Percentiles rank a stretch among this genome's conserved stretches.
Evolutionary conservation across 2,113 vertebrate species (phyloP).

Genomic region (Rhinoptilus africanus): DNA sequence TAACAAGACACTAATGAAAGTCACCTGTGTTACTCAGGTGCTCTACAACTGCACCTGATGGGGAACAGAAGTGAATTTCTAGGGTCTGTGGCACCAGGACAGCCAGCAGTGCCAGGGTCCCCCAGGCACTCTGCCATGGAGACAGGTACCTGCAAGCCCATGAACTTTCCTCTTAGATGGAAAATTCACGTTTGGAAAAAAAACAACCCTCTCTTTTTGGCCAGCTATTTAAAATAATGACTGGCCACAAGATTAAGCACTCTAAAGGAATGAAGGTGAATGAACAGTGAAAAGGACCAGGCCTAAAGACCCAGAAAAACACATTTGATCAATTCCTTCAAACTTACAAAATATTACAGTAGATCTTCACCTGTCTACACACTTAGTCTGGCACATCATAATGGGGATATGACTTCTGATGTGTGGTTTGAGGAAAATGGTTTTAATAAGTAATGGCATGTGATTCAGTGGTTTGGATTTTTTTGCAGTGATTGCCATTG

Average conservation of each 20-base stretch:
- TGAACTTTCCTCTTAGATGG: not conserved
- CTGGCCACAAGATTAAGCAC: not conserved
- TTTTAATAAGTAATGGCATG: not conserved
- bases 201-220: fast-evolving
- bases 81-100: not conserved
- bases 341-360: not conserved
- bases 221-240: not conserved
- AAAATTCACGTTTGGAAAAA: not conserved
- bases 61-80: not conserved
- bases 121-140: not conserved
- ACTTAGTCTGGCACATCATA: not conserved
- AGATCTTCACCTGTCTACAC: not conserved
- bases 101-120: not conserved
- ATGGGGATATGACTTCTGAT: not conserved
- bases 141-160: not conserved
- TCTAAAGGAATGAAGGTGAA: not conserved
- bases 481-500: not conserved
- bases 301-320: not conserved
- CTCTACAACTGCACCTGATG: not conserved
- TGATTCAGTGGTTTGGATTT: not conserved
- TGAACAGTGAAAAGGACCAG: not conserved
- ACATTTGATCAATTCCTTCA: not conserved
- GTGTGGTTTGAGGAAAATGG: not conserved
- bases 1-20: not conserved
- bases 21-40: not conserved